These are phyloP conservation scores for Pygathrix nemaeus DNA, from an alignment of 2,113 vertebrate species.

Conservation along the genomic window DNA sequence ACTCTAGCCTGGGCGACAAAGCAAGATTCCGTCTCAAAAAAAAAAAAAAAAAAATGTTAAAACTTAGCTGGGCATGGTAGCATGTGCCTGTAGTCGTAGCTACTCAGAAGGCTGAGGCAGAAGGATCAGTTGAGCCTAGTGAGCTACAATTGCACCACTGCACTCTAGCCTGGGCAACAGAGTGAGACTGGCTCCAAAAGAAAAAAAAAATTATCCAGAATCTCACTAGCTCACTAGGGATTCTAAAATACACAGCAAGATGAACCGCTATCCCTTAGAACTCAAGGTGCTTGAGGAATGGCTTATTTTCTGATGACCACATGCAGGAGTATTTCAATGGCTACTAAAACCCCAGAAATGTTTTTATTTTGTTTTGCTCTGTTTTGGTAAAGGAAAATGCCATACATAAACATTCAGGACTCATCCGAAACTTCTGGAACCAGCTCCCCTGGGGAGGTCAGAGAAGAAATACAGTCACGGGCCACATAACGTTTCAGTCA, in stretches of 20 bases:
- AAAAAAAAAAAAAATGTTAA: too few relatives aligned
- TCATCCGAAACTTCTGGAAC: background rate
- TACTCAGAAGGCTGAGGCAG: too few relatives aligned
- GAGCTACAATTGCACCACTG: too few relatives aligned
- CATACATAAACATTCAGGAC: conserved; percentile 20
- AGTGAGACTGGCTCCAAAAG: too few relatives aligned
- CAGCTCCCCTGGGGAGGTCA: background rate
- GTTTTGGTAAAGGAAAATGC: background rate
- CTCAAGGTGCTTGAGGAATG: conserved; percentile 12
- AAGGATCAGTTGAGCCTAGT: too few relatives aligned
- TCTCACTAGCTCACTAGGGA: background rate
- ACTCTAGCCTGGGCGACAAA: too few relatives aligned
- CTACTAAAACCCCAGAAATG: conserved; percentile 31
- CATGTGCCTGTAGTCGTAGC: too few relatives aligned
- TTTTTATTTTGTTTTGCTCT: background rate
- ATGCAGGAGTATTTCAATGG: background rate
- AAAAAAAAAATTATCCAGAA: too few relatives aligned
- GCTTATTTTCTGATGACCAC: background rate
- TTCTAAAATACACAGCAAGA: background rate
- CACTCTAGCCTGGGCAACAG: too few relatives aligned
- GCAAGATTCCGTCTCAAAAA: too few relatives aligned
- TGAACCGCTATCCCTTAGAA: background rate
- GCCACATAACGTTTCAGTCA: background rate
- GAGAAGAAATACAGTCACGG: background rate
- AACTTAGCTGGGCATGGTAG: too few relatives aligned